These are phyloP conservation scores for Hirundichthys speculiger DNA, from an alignment of 2,113 vertebrate species.

Conservation along the genomic window DNA sequence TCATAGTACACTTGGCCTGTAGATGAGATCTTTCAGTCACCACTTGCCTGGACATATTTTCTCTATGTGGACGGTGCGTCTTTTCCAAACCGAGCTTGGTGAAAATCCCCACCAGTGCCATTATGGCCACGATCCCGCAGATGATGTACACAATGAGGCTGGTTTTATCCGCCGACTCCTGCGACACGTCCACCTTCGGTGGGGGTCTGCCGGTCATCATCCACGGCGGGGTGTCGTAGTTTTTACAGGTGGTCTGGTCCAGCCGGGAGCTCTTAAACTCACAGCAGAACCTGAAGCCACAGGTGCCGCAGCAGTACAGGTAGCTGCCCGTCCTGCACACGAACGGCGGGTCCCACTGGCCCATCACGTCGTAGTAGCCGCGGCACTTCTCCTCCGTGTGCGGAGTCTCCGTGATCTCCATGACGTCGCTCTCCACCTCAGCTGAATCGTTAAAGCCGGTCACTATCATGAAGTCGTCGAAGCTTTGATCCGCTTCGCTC, in stretches of 20 bases:
- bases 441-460: constrained; percentile 88
- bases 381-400: constrained; percentile 91
- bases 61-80: constrained; percentile 92
- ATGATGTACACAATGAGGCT: constrained; percentile 98
- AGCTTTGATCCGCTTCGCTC: constrained; percentile 86
- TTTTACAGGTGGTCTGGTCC: constrained; percentile 96
- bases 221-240: constrained; percentile 96
- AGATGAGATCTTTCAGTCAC: too few relatives aligned
- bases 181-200: constrained; percentile 88
- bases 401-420: constrained; percentile 85
- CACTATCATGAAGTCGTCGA: constrained; percentile 87
- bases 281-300: constrained; percentile 99
- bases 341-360: constrained; percentile 98
- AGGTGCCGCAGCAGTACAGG: constrained; percentile 98
- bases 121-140: constrained; percentile 96
- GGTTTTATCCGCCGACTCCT: constrained; percentile 93
- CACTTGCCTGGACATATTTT: constrained; percentile 93
- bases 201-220: constrained; percentile 90
- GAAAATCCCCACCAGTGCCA: constrained; percentile 98
- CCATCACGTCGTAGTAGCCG: constrained; percentile 99
- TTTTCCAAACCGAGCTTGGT: constrained; percentile 98
- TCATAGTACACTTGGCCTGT: too few relatives aligned
- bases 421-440: constrained; percentile 79
- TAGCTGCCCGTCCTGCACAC: constrained; percentile 95
- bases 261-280: constrained; percentile 91